These are phyloP conservation scores for Aplochiton taeniatus DNA, from an alignment of 2,797 vertebrate species.

Conservation along the genomic window DNA sequence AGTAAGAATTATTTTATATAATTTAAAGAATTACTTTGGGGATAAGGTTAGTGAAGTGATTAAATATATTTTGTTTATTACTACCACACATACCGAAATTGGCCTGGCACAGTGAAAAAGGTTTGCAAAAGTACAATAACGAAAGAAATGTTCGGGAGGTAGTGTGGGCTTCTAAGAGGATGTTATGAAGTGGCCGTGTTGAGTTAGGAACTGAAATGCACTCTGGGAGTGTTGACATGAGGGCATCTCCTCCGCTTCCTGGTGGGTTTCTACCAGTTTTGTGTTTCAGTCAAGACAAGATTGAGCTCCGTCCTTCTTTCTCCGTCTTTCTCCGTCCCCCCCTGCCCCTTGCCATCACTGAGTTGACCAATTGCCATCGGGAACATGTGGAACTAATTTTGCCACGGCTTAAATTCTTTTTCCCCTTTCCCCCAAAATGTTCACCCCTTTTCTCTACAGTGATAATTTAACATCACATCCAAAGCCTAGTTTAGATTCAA, in stretches of 20 bases:
- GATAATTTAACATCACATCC: slow-evolving; percentile 54
- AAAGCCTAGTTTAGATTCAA: slow-evolving; percentile 48
- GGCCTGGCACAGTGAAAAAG: no score
- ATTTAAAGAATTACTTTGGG: no score
- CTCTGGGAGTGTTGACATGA: slow-evolving; percentile 59
- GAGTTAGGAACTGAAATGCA: slow-evolving; percentile 43
- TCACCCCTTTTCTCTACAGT: slow-evolving; percentile 49
- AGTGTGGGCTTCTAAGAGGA: not conserved
- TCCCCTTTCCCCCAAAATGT: slow-evolving; percentile 43
- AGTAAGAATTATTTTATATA: no score
- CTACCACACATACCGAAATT: no score
- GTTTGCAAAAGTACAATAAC: no score
- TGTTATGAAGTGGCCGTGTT: slow-evolving; percentile 49
- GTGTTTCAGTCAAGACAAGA: slow-evolving; percentile 54
- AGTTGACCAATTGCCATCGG: slow-evolving; percentile 82
- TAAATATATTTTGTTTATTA: no score
- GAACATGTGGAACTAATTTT: slow-evolving; percentile 89
- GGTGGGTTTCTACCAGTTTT: slow-evolving; percentile 65
- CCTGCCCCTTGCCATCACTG: slow-evolving; percentile 64
- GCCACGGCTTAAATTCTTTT: slow-evolving; percentile 60
- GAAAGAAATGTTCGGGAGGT: no score
- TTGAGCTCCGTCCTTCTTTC: slow-evolving; percentile 43
- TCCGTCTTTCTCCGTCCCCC: slow-evolving; percentile 47
- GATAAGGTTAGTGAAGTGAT: no score
- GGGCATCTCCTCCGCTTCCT: slow-evolving; percentile 66